Evolutionary conservation across 1,140 invertebrate genomes (phyloP), one percentile per base, ranked within the genome.

Genomic region (Drosophila sturtevanti): DNA sequence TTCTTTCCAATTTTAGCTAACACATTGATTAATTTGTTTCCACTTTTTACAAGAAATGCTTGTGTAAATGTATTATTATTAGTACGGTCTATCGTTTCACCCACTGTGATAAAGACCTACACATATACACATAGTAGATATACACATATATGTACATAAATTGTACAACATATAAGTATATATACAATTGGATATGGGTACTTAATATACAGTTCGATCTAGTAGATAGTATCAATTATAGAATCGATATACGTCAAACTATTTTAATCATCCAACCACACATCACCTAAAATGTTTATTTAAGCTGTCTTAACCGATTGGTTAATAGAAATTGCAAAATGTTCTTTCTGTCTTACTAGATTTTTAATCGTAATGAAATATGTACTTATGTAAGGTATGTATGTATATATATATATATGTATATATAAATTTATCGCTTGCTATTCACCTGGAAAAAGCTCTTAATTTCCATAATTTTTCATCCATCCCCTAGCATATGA

Each of bases 1-100:
- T 31, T 24, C 2, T 24, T 63, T 81, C 81, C 73, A 85, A 67
- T 73, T 78, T 85, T 89, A 89, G 81, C 85, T 89, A 89, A 89
- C 78, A 75, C 79, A 81, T 89, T 68, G 79, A 85, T 85, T 56
- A 64, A 63, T 58, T 84, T 68, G 67, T 70, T 75, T 67, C 52
- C 77, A 80, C 71, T 90, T 89, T 89, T 74, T 89, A 80, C 85
- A 89, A 68, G 78, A 81, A 89, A 67, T 85, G 62, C 80, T 77
- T 72, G 63, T 65, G 55, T 78, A 63, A 63, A 74, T 41, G 68
- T 73, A 60, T 72, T 54, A n/a, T n/a, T 62, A 63, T 74, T 51
- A 67, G 61, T 67, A 60, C 24, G 44, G 55, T 64, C 51, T 62
- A 31, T 54, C n/a, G 12, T 67, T 41, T 22, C 5, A 48, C 16